Percentiles rank a stretch among this genome's conserved stretches.
Conservation (phyloP, 1,140 invertebrate genomes). For the Oedothorax gibbosus region DNA sequence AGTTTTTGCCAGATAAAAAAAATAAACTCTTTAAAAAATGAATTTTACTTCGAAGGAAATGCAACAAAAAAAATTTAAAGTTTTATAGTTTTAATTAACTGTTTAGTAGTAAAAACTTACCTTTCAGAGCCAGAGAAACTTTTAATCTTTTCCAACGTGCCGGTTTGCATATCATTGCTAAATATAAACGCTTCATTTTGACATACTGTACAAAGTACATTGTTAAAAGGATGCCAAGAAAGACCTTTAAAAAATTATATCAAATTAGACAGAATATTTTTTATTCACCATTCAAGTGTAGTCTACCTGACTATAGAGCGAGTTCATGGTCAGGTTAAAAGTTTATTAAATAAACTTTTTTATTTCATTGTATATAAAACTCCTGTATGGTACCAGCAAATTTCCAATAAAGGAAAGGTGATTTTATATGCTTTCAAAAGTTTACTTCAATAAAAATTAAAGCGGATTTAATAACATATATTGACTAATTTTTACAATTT, state of each 20-base stretch:
- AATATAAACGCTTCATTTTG: conserved; percentile 61
- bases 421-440: too few relatives aligned
- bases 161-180: conserved; percentile 55
- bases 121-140: conserved; percentile 59
- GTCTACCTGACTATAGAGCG: too few relatives aligned
- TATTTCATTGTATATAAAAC: neutral
- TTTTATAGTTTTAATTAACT: too few relatives aligned
- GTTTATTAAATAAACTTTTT: neutral
- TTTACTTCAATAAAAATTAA: too few relatives aligned
- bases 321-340: too few relatives aligned
- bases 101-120: neutral
- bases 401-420: neutral
- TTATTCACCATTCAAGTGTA: too few relatives aligned
- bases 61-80: too few relatives aligned
- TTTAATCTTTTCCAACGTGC: conserved; percentile 57
- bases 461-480: too few relatives aligned
- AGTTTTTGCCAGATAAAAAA: too few relatives aligned
- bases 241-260: conserved; percentile 21
- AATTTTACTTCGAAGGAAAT: too few relatives aligned
- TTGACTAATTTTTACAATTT: too few relatives aligned
- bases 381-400: neutral
- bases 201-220: conserved; percentile 54
- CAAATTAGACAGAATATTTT: neutral
- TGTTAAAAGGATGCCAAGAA: conserved; percentile 48
- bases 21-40: too few relatives aligned